These are phyloP conservation scores for Idaea straminata DNA, from an alignment of 2,888 invertebrate species.

Conservation along the genomic window DNA sequence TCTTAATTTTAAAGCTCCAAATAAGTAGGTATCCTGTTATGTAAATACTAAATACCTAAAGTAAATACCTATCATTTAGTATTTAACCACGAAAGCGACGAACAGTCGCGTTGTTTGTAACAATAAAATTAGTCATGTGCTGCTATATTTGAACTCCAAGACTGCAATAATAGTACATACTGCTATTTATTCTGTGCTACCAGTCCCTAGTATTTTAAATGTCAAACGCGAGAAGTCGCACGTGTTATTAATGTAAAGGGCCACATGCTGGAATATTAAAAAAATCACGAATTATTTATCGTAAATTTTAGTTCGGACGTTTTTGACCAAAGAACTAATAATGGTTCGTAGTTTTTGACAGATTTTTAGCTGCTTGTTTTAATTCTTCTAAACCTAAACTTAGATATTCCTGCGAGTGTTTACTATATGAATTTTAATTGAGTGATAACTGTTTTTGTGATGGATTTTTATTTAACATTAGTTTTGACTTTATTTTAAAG, in stretches of 20 bases:
- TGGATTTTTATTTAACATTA: neutral
- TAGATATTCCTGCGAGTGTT: neutral
- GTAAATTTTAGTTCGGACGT: too few relatives aligned
- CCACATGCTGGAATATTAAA: too few relatives aligned
- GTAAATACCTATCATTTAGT: neutral
- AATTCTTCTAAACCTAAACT: too few relatives aligned
- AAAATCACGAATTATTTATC: too few relatives aligned
- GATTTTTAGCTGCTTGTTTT: too few relatives aligned
- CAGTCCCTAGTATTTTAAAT: conserved; percentile 34
- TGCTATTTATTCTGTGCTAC: neutral
- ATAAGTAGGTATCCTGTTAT: neutral
- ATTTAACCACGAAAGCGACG: neutral
- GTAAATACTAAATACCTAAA: conserved; percentile 5
- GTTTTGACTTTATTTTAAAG: neutral
- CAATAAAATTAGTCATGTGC: conserved; percentile 45
- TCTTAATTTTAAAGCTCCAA: neutral
- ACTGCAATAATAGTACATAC: neutral
- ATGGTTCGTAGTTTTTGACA: too few relatives aligned
- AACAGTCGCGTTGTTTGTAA: conserved; percentile 11
- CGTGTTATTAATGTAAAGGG: conserved; percentile 11
- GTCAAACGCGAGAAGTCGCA: conserved; percentile 35
- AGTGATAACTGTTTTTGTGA: neutral
- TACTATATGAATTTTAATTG: neutral
- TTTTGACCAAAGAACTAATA: too few relatives aligned
- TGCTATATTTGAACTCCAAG: conserved; percentile 50